phyloP scores from a whole-genome alignment of 2,113 vertebrate species.

The Oryzias javanicus region DNA sequence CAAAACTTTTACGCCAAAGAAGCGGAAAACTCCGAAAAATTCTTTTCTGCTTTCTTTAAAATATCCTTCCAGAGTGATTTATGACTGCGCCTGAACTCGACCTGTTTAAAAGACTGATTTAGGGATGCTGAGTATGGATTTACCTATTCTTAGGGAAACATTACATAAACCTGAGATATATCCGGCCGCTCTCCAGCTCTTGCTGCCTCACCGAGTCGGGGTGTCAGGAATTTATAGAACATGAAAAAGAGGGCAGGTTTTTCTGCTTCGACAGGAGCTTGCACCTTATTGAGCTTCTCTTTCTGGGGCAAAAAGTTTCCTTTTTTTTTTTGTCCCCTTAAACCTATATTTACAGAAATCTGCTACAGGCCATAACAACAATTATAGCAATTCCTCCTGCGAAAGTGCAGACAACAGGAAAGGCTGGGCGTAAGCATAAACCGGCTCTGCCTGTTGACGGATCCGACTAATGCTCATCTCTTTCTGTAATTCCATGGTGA shows the following conservation, averaged over 20 bases:
- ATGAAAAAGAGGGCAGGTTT: slow-evolving; percentile 40
- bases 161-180: slow-evolving; percentile 65
- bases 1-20: slow-evolving; percentile 4
- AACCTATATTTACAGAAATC: background rate
- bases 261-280: slow-evolving; percentile 1
- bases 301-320: background rate
- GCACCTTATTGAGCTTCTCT: slow-evolving; percentile 19
- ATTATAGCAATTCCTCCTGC: slow-evolving; percentile 10
- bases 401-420: slow-evolving; percentile 7
- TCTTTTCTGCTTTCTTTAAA: slow-evolving; percentile 15
- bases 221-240: slow-evolving; percentile 53
- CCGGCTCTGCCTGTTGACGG: slow-evolving; percentile 40
- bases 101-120: slow-evolving; percentile 56
- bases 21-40: slow-evolving; percentile 17
- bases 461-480: slow-evolving; percentile 57
- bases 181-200: slow-evolving; percentile 33
- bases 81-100: slow-evolving; percentile 44
- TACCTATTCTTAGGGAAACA: slow-evolving; percentile 61
- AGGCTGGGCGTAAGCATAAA: slow-evolving; percentile 9
- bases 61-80: slow-evolving; percentile 49
- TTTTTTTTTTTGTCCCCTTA: background rate
- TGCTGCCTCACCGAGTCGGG: slow-evolving; percentile 44
- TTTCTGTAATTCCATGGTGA: slow-evolving; percentile 57
- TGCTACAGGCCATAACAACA: slow-evolving; percentile 2
- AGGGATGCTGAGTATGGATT: slow-evolving; percentile 55